Evolutionary conservation across 2,113 vertebrate genomes (phyloP).

Genomic region (Psilopsiagon aurifrons): DNA sequence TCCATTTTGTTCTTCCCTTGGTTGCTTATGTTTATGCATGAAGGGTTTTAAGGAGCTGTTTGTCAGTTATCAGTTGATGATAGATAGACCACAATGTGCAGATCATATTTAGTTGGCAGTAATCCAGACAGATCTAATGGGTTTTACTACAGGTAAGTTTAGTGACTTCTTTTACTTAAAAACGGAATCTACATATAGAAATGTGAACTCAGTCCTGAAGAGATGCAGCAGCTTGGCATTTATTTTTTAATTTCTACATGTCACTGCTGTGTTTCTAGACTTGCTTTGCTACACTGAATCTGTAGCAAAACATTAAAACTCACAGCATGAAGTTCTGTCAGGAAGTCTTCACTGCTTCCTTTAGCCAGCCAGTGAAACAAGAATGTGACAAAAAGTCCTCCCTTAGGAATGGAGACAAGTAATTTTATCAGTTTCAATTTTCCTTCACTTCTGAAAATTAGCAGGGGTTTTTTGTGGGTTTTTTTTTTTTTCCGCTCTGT

Average conservation of each 20-base stretch:
- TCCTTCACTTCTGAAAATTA: background rate
- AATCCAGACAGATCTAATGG: background rate
- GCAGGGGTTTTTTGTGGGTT: background rate
- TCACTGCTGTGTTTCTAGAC: background rate
- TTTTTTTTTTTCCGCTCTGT: fast-evolving
- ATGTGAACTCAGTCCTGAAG: background rate
- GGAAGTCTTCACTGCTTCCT: background rate
- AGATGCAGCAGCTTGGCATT: background rate
- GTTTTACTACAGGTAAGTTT: background rate
- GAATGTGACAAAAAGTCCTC: background rate
- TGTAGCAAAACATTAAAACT: background rate
- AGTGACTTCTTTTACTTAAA: background rate
- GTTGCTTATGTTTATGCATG: background rate
- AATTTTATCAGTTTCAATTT: background rate
- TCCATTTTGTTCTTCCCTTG: background rate
- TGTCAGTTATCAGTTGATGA: background rate
- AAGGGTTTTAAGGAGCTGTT: background rate
- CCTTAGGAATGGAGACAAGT: background rate
- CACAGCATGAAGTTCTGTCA: background rate
- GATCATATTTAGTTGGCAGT: background rate
- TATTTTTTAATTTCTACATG: background rate
- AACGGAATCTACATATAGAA: background rate
- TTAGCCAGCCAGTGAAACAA: background rate
- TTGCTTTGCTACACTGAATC: background rate
- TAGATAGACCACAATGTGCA: background rate